These are phyloP conservation scores for Anthrax anthrax DNA, from an alignment of 2,888 invertebrate species.

Conservation along the genomic window DNA sequence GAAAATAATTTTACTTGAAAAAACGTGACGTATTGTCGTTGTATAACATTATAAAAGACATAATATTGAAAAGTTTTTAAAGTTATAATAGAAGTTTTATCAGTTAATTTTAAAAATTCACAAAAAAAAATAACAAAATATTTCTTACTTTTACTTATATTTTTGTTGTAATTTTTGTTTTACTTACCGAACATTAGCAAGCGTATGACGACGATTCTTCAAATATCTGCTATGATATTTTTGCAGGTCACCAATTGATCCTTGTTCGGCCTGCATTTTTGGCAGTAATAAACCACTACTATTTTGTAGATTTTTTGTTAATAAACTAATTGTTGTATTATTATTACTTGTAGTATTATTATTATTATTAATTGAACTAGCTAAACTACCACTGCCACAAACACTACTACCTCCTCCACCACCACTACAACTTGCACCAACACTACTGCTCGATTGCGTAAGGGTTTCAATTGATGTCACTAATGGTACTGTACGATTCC, in stretches of 20 bases:
- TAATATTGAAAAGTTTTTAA: too few species aligned
- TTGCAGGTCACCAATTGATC: constrained; percentile 78
- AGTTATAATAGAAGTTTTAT: too few species aligned
- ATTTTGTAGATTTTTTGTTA: constrained; percentile 22
- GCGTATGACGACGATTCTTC: constrained; percentile 73
- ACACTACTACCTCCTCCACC: constrained; percentile 12
- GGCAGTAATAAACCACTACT: constrained; percentile 35
- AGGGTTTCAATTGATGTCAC: constrained; percentile 28
- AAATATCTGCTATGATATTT: constrained; percentile 77
- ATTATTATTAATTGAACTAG: constrained; percentile 10
- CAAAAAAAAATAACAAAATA: too few species aligned
- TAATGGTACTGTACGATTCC: constrained; percentile 29
- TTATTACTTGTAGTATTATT: constrained; percentile 18
- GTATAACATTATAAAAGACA: too few species aligned
- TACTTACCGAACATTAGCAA: constrained; percentile 87
- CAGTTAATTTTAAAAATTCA: too few species aligned
- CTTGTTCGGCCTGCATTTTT: constrained; percentile 87
- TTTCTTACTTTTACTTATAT: too few species aligned
- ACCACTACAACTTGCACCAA: constrained; percentile 23
- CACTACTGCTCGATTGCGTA: constrained; percentile 20
- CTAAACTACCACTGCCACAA: constrained; percentile 19
- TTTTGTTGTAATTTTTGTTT: too few species aligned
- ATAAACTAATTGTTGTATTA: constrained; percentile 20
- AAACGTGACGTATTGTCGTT: too few species aligned
- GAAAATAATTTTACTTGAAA: too few species aligned